A percentile compares a stretch with the other conserved stretches of the same genome.
These are phyloP conservation scores for Steinernema scapterisci DNA, from an alignment of 2,888 invertebrate genomes.

Conservation along the genomic window DNA sequence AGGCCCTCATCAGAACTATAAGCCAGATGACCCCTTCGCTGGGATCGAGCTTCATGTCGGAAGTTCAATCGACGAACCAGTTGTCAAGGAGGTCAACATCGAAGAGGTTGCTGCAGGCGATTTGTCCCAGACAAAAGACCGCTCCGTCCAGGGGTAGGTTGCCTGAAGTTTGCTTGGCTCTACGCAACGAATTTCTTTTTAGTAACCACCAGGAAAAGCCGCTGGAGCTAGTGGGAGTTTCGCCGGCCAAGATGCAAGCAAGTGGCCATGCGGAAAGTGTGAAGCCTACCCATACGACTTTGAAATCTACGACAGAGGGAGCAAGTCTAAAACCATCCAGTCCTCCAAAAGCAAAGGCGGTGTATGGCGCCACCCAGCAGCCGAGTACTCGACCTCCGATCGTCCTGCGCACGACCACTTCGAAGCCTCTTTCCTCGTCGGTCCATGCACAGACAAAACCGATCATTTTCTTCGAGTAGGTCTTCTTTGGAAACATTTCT, in stretches of 20 bases:
- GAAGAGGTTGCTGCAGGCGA: not conserved
- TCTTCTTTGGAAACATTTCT: not conserved
- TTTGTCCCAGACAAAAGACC: too few species aligned
- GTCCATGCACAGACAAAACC: not conserved
- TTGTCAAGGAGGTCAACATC: conserved; percentile 5
- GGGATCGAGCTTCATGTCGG: conserved; percentile 36
- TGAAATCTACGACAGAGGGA: conserved; percentile 3
- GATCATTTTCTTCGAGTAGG: conserved; percentile 14
- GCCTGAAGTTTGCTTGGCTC: too few species aligned
- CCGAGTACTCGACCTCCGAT: not conserved
- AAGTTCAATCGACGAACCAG: conserved; percentile 31
- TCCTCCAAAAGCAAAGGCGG: not conserved
- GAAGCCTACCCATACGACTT: too few species aligned
- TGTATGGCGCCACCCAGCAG: conserved; percentile 7
- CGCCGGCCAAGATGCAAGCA: not conserved
- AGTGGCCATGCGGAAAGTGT: too few species aligned
- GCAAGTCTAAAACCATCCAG: not conserved
- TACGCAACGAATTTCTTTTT: not conserved
- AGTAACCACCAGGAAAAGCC: not conserved
- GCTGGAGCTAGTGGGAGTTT: conserved; percentile 15
- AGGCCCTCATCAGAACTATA: not conserved
- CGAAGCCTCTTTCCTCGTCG: not conserved
- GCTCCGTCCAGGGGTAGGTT: too few species aligned
- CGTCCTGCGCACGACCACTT: not conserved
- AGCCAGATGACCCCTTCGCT: conserved; percentile 33